Evolutionary conservation across 2,113 vertebrate genomes (phyloP).

Genomic region (Malurus alboscapulatus): DNA sequence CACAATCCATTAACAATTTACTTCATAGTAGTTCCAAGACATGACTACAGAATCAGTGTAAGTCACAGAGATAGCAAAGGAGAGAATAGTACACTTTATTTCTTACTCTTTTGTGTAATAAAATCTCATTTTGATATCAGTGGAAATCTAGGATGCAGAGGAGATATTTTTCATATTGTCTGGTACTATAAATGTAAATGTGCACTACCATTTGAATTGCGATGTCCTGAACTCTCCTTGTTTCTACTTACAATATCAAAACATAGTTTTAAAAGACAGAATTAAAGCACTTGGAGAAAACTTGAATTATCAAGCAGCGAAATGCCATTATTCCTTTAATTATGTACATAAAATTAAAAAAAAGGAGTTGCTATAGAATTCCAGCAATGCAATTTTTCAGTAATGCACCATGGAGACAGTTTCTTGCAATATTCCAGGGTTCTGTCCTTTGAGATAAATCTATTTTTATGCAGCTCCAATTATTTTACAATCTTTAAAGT

Average conservation of each 20-base stretch:
- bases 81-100: background rate
- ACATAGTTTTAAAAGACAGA: background rate
- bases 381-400: background rate
- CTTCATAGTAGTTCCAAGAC: background rate
- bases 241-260: background rate
- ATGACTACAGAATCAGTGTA: background rate
- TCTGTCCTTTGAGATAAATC: slow-evolving; percentile 18
- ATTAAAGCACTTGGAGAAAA: background rate
- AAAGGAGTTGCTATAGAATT: background rate
- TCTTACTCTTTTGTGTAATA: background rate
- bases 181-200: background rate
- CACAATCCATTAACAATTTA: background rate
- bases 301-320: background rate
- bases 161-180: background rate
- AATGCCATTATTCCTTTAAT: background rate
- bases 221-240: background rate
- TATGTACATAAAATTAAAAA: background rate
- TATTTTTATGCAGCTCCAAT: background rate
- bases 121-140: background rate
- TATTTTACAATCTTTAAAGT: background rate
- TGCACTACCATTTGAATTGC: background rate
- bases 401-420: background rate
- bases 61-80: background rate
- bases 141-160: background rate
- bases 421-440: background rate